Evolutionary conservation across 2,888 invertebrate species (phyloP).

Genomic region (Drosophila mimica): DNA sequence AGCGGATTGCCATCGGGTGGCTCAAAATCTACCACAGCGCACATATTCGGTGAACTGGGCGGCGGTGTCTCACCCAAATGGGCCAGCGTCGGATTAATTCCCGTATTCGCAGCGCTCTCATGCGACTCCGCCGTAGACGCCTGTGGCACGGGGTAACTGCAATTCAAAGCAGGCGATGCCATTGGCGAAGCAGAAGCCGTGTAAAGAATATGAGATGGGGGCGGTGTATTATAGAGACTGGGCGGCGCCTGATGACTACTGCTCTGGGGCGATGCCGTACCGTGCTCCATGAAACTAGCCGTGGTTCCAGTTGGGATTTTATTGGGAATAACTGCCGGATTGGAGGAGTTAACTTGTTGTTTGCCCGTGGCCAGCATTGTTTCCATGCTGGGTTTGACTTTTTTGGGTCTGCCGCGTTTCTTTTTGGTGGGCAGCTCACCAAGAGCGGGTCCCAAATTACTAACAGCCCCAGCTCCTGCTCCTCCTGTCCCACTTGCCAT

Average conservation of each 20-base stretch:
- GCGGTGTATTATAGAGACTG: conserved; percentile 67
- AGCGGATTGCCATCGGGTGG: conserved; percentile 47
- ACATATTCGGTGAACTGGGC: conserved; percentile 77
- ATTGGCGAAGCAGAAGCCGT: conserved; percentile 79
- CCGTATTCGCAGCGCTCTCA: neutral
- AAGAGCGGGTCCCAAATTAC: conserved; percentile 73
- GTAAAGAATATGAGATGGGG: conserved; percentile 72
- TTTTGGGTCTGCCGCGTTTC: conserved; percentile 95
- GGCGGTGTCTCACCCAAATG: conserved; percentile 76
- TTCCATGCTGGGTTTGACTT: conserved; percentile 87
- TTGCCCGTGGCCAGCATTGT: conserved; percentile 53
- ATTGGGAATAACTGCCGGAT: conserved; percentile 48
- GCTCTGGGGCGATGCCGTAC: conserved; percentile 63
- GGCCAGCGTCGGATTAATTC: conserved; percentile 24
- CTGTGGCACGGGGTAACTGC: conserved; percentile 63
- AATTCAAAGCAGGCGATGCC: conserved; percentile 82
- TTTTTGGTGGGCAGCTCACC: conserved; percentile 91
- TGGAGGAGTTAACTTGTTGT: conserved; percentile 50
- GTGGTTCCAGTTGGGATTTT: neutral
- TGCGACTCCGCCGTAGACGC: conserved; percentile 58
- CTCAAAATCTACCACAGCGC: conserved; percentile 74
- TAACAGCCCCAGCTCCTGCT: neutral
- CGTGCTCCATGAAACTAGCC: conserved; percentile 13
- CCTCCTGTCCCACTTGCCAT: conserved; percentile 40
- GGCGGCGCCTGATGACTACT: conserved; percentile 63